Percentiles rank a stretch among this genome's conserved stretches.
Evolutionary conservation across 2,113 vertebrate species (phyloP).

Genomic region (Pygoscelis adeliae): DNA sequence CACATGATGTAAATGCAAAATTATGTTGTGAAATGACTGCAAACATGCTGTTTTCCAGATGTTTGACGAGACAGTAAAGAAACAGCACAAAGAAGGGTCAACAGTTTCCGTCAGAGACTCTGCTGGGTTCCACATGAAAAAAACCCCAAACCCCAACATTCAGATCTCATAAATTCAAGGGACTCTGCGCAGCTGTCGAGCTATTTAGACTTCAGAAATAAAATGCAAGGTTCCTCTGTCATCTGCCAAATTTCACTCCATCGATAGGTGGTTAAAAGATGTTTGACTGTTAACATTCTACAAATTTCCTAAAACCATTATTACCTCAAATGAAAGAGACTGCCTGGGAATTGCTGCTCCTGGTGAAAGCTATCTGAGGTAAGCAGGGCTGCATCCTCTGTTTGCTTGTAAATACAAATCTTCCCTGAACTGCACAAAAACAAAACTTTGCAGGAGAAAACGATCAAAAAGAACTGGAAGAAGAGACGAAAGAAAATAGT

Average conservation of each 20-base stretch:
- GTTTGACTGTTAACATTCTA: constrained; percentile 68
- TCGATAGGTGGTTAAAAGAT: constrained; percentile 76
- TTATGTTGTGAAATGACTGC: constrained; percentile 84
- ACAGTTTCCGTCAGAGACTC: constrained; percentile 80
- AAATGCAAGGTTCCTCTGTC: constrained; percentile 67
- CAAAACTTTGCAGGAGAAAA: not conserved
- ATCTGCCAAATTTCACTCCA: constrained; percentile 76
- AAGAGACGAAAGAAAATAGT: not conserved
- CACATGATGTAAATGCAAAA: constrained; percentile 91
- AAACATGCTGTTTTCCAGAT: constrained; percentile 94
- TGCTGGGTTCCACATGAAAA: constrained; percentile 76
- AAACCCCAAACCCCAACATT: constrained; percentile 51
- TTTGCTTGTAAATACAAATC: not conserved
- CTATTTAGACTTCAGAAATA: constrained; percentile 67
- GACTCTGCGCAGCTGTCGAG: constrained; percentile 79
- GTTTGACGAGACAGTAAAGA: constrained; percentile 83
- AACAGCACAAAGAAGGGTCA: constrained; percentile 77
- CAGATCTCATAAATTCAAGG: constrained; percentile 60
- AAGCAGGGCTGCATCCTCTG: not conserved
- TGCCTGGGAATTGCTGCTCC: constrained; percentile 2
- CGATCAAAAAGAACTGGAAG: not conserved
- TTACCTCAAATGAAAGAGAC: not conserved
- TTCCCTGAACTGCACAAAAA: not conserved
- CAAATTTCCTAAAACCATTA: constrained; percentile 67
- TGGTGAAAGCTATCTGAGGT: not conserved